Base-by-base conservation (phyloP, 2,888 invertebrate genomes). In the Taenaris catops region DNA sequence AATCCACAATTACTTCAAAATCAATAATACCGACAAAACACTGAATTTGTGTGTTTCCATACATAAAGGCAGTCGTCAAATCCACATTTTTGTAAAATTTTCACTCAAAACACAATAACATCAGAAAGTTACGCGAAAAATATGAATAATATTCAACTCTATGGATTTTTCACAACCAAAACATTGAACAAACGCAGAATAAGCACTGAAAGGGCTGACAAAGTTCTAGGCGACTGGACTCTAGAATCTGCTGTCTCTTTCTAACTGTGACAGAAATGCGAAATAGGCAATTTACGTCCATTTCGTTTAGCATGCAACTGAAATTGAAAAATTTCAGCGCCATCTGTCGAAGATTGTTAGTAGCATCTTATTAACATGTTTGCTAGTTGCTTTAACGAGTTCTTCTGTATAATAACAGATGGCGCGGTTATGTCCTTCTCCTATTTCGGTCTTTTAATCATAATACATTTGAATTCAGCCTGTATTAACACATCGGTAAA, bases 101-200 rank as follows among this genome's bases (percentile, higher is more conserved):
- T 17, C 11, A 17, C 16, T 5, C 11, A 27, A 23, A 21, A 31
- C 11, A 17, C 3, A 14, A 7, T 5, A 17, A 28, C 19, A 29
- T 35, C 9, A 5, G 14, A 16, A 14, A 20, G 14, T 6, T 14
- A 29, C n/a, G 4, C 8, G 19, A 9, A 35, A 25, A 19, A 18
- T 12, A 34, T 11, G 5, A 18, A 25, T 21, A 19, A n/a, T 16
- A 14, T 21, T 11, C 21, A 29, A 14, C 17, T 12, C n/a, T 29
- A 8, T 1, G 16, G 23, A n/a, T n/a, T 41, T 41, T 38, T 32
- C 44, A 50, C 48, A 41, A 48, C 45, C 49, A 49, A 49, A 53
- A 54, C 55, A 51, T 38, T 41, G 26, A 34, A 35, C 44, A 38
- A 38, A 9, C 35, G 26, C 41, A 46, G 41, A 25, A 42, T 36